These are phyloP conservation scores for Lepidonotus clava DNA, from an alignment of 2,888 invertebrate species.

Conservation along the genomic window DNA sequence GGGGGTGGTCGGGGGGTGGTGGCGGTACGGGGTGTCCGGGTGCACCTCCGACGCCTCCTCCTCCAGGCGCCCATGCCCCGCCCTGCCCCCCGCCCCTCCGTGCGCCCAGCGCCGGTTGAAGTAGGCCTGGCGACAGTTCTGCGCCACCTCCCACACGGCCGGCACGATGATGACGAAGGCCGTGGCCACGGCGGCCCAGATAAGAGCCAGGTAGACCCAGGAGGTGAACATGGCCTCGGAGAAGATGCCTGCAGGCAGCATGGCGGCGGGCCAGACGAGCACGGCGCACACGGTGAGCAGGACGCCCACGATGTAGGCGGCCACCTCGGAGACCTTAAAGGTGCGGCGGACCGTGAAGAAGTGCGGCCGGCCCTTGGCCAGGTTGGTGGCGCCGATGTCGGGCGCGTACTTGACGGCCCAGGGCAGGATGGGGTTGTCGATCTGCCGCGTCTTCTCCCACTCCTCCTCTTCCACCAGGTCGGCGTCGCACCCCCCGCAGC, in stretches of 20 bases:
- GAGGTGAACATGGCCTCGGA: conserved; percentile 19
- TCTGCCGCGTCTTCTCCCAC: conserved; percentile 65
- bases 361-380: conserved; percentile 62
- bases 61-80: conserved; percentile 54
- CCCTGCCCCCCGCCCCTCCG: no score
- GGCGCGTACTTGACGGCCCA: conserved; percentile 66
- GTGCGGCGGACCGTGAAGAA: conserved; percentile 64
- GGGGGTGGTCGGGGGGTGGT: no score
- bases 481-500: conserved; percentile 64
- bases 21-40: background rate
- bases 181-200: conserved; percentile 57
- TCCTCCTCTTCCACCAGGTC: conserved; percentile 60
- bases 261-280: conserved; percentile 65
- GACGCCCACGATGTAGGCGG: conserved; percentile 65
- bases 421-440: conserved; percentile 65
- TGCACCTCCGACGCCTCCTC: conserved; percentile 22
- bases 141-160: conserved; percentile 60
- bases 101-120: conserved; percentile 62
- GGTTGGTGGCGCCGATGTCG: conserved; percentile 56
- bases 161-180: conserved; percentile 61
- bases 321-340: conserved; percentile 62
- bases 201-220: conserved; percentile 59
- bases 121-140: conserved; percentile 61
- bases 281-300: conserved; percentile 61
- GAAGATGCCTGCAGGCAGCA: conserved; percentile 60